Evolutionary conservation across 2,888 invertebrate species (phyloP), one percentile per base, ranked within the genome.

Genomic region (Nasonovia ribisnigri): DNA sequence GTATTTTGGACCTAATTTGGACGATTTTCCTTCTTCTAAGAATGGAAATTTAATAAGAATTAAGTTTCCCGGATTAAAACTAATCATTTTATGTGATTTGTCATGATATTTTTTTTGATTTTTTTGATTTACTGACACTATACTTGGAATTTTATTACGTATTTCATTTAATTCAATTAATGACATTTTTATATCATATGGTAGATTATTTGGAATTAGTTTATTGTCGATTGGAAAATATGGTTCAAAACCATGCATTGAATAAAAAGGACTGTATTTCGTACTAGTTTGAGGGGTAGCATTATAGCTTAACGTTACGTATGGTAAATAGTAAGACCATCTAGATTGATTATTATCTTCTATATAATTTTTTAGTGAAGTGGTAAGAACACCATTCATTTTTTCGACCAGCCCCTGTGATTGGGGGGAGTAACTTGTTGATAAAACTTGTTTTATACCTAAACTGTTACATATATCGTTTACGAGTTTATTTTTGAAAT

Each of bases 21-120:
- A 42, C 8, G 88, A 88, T 54, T 88, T 42, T 1, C 54, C 51
- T 54, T 26, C 16, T 54, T 88, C 54, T 54, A 4, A 36, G 24
- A 54, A 54, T 54, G 88, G 57, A 26, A 88, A 86, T 86, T 86
- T 29, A 5, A 86, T 48, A 24, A 86, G 26, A 24, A 86, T 48
- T 46, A 86, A 86, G 42, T 88, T 24, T 42, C 54, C 54, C 8
- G n/a, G n/a, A 3, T 88, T 36, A 20, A 46, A 88, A 13, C 29
- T 46, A 3, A 54, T 42, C 54, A n/a, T 54, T 51, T 29, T 1
- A 54, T 88, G 54, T 24, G 1, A 36, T 88, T 88, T 36, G 54
- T 88, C 88, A 36, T 88, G 54, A 54, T 54, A 54, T 51, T 88
- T 88, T 88, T 88, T 87, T 87, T 87, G 86, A 20, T 16, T 86